Base-by-base conservation (phyloP, 1,140 invertebrate species). In the Streblospio benedicti region DNA sequence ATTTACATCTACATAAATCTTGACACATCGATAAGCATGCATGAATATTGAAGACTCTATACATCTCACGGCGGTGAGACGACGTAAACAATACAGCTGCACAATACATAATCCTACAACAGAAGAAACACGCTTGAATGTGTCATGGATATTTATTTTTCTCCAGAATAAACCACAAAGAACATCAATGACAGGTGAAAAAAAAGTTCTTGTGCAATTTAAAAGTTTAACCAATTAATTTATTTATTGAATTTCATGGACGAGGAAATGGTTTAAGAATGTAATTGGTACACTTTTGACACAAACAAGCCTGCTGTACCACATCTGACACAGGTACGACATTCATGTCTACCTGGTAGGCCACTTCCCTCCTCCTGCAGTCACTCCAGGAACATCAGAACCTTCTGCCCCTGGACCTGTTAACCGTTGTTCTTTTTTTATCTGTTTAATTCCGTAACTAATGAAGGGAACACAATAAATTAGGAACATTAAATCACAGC, bases 301-400 rank as follows among this genome's bases (percentile, higher is more conserved):
- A 57, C 23, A 57, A 45, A 3, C 28, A 58, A 49, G 32, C 2
- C 30, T 35, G 6, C 27, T 51, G 27, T 28, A 14, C 30, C 30
- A n/a, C 2, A 2, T 28, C 1, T 2, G 30, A 51, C n/a, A 20
- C 4, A 20, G 23, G 3, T 0, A 6, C 43, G 30, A 23, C 16
- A 12, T 28, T 25, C 0, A 44, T 20, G n/a, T n/a, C 18, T 65
- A 77, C 75, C 75, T 76, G 38, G 30, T 25, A 44, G 75, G 73
- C 75, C 75, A 77, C 57, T 64, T 71, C 25, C 75, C 74, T 23
- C 75, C 75, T 35, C 72, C 71, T 51, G 74, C 71, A 67, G 71
- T 73, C 38, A 77, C 66, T 25, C 73, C 74, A 30, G 73, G 69
- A 16, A 61, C 55, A 23, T 71, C 64, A 27, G 61, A 65, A 32